Percentiles rank a stretch among this genome's conserved stretches.
Evolutionary conservation across 2,888 invertebrate genomes (phyloP).

Genomic region (Agonopterix arenella): DNA sequence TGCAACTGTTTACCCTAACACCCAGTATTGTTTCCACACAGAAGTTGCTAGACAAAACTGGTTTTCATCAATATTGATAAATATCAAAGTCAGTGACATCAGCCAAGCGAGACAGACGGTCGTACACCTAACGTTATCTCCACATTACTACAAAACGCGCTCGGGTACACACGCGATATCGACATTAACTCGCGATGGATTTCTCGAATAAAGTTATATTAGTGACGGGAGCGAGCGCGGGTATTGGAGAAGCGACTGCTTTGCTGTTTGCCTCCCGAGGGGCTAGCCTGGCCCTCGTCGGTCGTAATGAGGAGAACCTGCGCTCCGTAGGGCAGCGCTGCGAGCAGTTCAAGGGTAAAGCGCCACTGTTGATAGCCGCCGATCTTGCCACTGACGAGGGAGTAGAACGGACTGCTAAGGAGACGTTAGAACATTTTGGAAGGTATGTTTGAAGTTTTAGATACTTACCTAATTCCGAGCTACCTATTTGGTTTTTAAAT

Average conservation of each 20-base stretch:
- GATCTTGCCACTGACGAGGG: conserved; percentile 39
- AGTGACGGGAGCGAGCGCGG: conserved; percentile 40
- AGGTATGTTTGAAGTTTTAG: conserved; percentile 16
- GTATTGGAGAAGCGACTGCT: conserved; percentile 34
- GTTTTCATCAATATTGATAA: too few relatives aligned
- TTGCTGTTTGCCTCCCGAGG: conserved; percentile 28
- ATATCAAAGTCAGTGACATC: too few relatives aligned
- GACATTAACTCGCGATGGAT: neutral
- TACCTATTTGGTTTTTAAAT: too few relatives aligned
- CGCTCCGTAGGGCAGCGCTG: conserved; percentile 22
- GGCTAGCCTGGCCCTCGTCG: conserved; percentile 31
- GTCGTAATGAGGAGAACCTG: conserved; percentile 18
- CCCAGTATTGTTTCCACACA: too few relatives aligned
- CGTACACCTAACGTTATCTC: too few relatives aligned
- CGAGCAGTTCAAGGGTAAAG: conserved; percentile 17
- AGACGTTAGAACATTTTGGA: conserved; percentile 29
- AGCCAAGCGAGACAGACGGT: too few relatives aligned
- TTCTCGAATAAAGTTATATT: conserved; percentile 12
- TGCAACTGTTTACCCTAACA: too few relatives aligned
- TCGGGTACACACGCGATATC: too few relatives aligned
- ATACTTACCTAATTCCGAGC: too few relatives aligned
- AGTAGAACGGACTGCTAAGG: conserved; percentile 25
- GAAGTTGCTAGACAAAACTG: too few relatives aligned
- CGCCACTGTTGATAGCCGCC: conserved; percentile 24
- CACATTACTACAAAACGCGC: too few relatives aligned